phyloP scores from a whole-genome alignment of 1,140 invertebrate species.

The Lasaia peninsularis region DNA sequence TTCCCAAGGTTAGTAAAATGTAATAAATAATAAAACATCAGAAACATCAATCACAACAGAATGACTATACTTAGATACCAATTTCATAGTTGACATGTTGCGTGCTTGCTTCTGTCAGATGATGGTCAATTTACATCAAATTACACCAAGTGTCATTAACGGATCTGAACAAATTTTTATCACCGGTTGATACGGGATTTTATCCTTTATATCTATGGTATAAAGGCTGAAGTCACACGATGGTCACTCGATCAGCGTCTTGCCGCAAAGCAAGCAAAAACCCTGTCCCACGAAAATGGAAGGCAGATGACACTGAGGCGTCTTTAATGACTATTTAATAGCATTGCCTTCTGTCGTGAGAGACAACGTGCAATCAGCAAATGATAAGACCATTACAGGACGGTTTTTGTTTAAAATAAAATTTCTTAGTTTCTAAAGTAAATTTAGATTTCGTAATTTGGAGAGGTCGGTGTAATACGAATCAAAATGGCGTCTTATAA shows the following conservation, averaged over 20 bases:
- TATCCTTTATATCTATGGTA: constrained; percentile 20
- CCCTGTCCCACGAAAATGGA: constrained; percentile 63
- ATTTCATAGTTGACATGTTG: constrained; percentile 75
- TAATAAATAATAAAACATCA: constrained; percentile 36
- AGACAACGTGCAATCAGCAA: constrained; percentile 65
- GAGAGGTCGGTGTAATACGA: constrained; percentile 13
- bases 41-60: constrained; percentile 61
- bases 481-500: constrained; percentile 11
- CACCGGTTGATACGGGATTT: constrained; percentile 18
- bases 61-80: constrained; percentile 65
- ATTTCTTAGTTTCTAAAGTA: too few relatives aligned
- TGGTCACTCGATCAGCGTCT: constrained; percentile 27
- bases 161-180: constrained; percentile 42
- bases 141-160: constrained; percentile 70
- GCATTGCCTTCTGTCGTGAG: constrained; percentile 60
- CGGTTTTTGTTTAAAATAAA: constrained; percentile 51
- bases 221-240: constrained; percentile 22
- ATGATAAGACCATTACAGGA: constrained; percentile 58
- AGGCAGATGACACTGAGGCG: constrained; percentile 67
- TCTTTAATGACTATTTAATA: constrained; percentile 76
- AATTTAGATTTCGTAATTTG: constrained; percentile 29
- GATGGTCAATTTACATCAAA: constrained; percentile 72
- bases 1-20: constrained; percentile 18
- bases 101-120: constrained; percentile 51
- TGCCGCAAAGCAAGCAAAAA: constrained; percentile 65